These are phyloP conservation scores for Platycheirus rosarum DNA, from an alignment of 2,888 invertebrate genomes.

Conservation along the genomic window DNA sequence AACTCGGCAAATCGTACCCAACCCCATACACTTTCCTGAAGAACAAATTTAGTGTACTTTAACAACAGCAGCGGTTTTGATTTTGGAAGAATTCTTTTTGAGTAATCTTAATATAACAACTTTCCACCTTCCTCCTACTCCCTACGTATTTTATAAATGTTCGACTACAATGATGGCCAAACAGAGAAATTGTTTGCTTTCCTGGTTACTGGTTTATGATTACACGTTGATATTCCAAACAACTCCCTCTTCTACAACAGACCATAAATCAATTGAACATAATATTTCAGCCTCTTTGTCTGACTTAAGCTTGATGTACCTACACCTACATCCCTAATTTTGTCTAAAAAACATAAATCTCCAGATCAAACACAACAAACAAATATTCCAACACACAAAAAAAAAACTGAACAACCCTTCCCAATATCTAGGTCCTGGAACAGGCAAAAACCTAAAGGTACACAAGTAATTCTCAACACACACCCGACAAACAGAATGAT, in stretches of 20 bases:
- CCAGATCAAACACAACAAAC: constrained; percentile 35
- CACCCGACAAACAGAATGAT: constrained; percentile 41
- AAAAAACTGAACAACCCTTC: constrained; percentile 10
- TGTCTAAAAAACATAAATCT: constrained; percentile 36
- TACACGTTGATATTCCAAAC: no score
- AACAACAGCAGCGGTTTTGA: no score
- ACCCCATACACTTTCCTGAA: no score
- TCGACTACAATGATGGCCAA: no score
- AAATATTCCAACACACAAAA: constrained; percentile 18
- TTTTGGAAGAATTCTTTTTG: no score
- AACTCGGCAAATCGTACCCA: no score
- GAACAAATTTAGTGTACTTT: no score
- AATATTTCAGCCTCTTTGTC: constrained; percentile 35
- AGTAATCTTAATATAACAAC: no score
- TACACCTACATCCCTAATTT: not conserved
- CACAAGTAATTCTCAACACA: constrained; percentile 18
- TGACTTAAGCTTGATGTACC: constrained; percentile 25
- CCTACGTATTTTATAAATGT: no score
- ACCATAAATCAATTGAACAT: constrained; percentile 34
- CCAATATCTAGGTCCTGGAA: not conserved
- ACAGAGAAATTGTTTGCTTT: no score
- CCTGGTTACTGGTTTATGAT: not conserved
- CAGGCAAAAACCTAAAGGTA: constrained; percentile 19
- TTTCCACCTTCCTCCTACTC: no score
- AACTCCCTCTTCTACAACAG: not conserved